Evolutionary conservation across 2,888 invertebrate species (phyloP), one percentile per base, ranked within the genome.

Genomic region (Meganola albula): DNA sequence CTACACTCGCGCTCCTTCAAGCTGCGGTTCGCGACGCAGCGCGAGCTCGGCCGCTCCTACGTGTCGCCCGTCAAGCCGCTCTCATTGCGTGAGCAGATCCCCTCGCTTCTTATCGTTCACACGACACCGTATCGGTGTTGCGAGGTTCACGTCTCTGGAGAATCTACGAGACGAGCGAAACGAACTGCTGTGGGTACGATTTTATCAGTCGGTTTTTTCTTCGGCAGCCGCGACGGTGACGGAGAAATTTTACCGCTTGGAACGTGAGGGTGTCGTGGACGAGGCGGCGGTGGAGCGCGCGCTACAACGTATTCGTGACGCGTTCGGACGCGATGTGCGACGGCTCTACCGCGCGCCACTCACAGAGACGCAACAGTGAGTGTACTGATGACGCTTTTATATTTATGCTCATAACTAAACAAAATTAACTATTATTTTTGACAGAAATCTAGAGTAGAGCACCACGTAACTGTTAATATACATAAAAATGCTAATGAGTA

Each of bases 41-140:
- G 74, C 34, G 83, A 82, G 59, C 67, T 54, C 24, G 85, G 86
- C 21, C 79, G 80, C 53, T 85, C 84, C 9, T 53, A 74, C 53
- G 64, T 78, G 29, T 79, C 82, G 7, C 63, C 65, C 10, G 64
- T 73, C 27, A 72, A 70, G 31, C 85, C 85, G 13, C 60, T 70
- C 4, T 63, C 63, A 13, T 47, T 82, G 20, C 77, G 83, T 83
- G 29, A 64, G 72, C 65, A n/a, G 2, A 7, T 27, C 7, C 10
- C 9, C 12, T 12, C 3, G 6, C 7, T 2, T 9, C 10, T 6
- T 16, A 6, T 6, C 6, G 4, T 16, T 16, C 16, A 16, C 4
- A 16, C 16, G 4, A 16, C 4, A 16, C 6, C 4, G 16, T 16
- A 16, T 16, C 4, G 16, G 16, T 16, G 6, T 6, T 16, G 6